Evolutionary conservation across 2,113 vertebrate genomes (phyloP).

Genomic region (Platanista minor): DNA sequence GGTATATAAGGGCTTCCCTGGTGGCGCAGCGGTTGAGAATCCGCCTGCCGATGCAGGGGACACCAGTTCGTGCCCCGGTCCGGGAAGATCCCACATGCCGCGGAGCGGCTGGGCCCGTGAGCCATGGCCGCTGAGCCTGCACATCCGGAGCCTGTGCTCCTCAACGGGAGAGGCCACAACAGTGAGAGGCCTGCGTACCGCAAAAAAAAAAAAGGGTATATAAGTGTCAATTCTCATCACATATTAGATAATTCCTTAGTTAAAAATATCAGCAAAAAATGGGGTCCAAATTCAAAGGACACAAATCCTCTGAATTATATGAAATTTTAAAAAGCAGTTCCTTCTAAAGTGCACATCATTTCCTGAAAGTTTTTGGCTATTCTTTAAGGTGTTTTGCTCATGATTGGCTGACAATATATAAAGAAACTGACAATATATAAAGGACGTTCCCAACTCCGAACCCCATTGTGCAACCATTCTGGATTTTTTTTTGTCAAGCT

Average conservation of each 20-base stretch:
- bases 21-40: no score
- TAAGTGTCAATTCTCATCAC: background rate
- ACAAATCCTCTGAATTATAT: background rate
- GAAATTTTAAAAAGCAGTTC: background rate
- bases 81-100: no score
- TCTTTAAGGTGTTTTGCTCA: background rate
- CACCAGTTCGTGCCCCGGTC: no score
- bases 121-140: no score
- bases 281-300: background rate
- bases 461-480: background rate
- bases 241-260: background rate
- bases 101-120: no score
- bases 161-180: no score
- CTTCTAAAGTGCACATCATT: background rate
- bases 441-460: background rate
- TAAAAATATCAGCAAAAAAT: background rate
- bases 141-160: no score
- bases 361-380: background rate
- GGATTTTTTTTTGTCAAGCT: slow-evolving; percentile 29
- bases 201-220: background rate
- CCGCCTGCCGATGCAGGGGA: no score
- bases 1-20: background rate
- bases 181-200: no score
- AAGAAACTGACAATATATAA: background rate
- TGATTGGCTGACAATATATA: background rate